Base-by-base conservation (phyloP, 2,888 invertebrate genomes). In the Oligia fasciuncula region DNA sequence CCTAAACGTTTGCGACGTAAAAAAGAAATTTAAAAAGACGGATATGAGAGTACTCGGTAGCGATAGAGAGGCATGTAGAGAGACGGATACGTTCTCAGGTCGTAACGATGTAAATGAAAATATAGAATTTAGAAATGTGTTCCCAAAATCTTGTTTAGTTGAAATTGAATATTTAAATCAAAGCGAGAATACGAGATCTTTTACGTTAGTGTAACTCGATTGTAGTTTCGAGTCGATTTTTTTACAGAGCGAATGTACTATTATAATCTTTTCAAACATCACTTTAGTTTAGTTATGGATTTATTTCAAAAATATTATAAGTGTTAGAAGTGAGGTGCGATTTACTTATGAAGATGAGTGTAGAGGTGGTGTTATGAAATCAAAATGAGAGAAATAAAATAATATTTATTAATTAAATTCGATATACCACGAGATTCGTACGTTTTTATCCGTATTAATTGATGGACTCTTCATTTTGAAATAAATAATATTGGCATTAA, bases 51-150 rank as follows among this genome's bases (percentile, higher is more conserved):
- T 84, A 84, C 81, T 89, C 89, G 91, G 86, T 88, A 87, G 87
- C 73, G 82, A 85, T 89, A 90, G 88, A 79, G 90, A 89, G 81
- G 82, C 81, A 79, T 76, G 87, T 92, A 90, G 91, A 85, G 87
- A 90, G 82, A 84, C 86, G 81, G 81, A 88, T 89, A 85, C 83
- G 85, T 68, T 83, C 87, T 87, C 86, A 72, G 84, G 89, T 88
- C 88, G 85, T 89, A 89, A 90, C 83, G 85, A 87, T 83, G 90
- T 93, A 93, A 93, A 71, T 69, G 86, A 91, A 89, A 91, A 90
- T 87, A 90, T 94, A 94, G 94, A 93, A 91, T 91, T 93, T 94
- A 94, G 94, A 87, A 90, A 93, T 93, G 94, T 95, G 95, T 94
- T 94, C 94, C 94, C 92, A 84, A 91, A 91, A 80, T 81, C 85